Evolutionary conservation across 2,888 invertebrate genomes (phyloP).

Genomic region (Disparrhopalites patrizii): DNA sequence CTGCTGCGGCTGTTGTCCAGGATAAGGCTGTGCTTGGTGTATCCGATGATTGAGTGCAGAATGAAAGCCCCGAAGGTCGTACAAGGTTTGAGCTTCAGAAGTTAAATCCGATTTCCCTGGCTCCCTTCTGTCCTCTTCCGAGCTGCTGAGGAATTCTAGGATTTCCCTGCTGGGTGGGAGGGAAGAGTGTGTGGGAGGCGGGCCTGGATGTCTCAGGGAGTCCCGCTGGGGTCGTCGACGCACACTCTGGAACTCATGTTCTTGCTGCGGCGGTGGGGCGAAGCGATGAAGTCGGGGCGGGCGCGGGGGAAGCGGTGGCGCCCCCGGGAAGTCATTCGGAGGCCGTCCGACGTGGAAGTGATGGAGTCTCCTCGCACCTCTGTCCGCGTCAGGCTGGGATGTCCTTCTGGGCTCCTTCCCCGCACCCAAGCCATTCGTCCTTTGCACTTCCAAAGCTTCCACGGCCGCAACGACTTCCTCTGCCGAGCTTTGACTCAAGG

Average conservation of each 20-base stretch:
- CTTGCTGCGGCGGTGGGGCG: neutral
- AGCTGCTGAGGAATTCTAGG: neutral
- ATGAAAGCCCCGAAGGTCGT: constrained; percentile 45
- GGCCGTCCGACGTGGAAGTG: constrained; percentile 6
- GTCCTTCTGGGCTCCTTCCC: neutral
- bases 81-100: constrained; percentile 44
- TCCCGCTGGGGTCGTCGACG: neutral
- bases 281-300: neutral
- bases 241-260: neutral
- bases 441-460: constrained; percentile 15
- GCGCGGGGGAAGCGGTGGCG: neutral
- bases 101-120: constrained; percentile 32
- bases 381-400: constrained; percentile 12
- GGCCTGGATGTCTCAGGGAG: neutral
- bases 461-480: constrained; percentile 26
- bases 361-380: constrained; percentile 5
- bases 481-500: constrained; percentile 21
- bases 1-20: neutral
- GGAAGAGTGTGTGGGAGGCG: too few species aligned
- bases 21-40: constrained; percentile 14
- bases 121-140: neutral
- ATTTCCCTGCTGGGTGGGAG: too few species aligned
- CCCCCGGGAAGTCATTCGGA: too few species aligned
- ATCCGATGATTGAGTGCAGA: constrained; percentile 35
- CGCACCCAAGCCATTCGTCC: neutral